Conservation (phyloP, 2,797 vertebrate genomes). For the Poliocrania exsul region DNA sequence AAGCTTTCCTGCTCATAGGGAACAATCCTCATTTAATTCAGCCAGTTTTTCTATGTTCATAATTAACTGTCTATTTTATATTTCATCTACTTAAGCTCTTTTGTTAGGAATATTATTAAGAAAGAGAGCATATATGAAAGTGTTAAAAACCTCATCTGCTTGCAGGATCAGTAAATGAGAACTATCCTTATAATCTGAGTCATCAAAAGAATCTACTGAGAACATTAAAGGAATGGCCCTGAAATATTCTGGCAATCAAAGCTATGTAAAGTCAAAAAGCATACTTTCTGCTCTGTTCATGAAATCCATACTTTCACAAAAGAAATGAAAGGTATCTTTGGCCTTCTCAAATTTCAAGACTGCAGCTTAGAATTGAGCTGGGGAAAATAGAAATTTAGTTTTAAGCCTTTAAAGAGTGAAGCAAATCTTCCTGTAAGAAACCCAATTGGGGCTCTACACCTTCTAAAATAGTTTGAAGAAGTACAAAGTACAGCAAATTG, state of each 20-base stretch:
- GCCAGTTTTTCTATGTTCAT: slow-evolving; percentile 7
- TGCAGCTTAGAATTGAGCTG: not conserved
- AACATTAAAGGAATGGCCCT: slow-evolving; percentile 36
- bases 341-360: not conserved
- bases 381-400: not conserved
- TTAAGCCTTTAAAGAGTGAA: not conserved
- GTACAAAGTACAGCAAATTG: not conserved
- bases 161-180: slow-evolving; percentile 43
- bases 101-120: slow-evolving; percentile 17
- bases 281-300: not conserved
- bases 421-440: not conserved
- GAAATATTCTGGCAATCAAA: slow-evolving; percentile 27
- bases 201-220: slow-evolving; percentile 37
- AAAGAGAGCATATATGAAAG: slow-evolving; percentile 8
- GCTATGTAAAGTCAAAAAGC: not conserved
- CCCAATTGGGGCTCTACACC: not conserved
- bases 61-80: slow-evolving; percentile 57
- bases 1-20: slow-evolving; percentile 25
- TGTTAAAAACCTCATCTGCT: slow-evolving; percentile 14
- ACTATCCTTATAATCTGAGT: slow-evolving; percentile 39
- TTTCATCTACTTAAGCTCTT: slow-evolving; percentile 35
- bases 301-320: slow-evolving; percentile 1
- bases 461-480: not conserved
- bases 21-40: slow-evolving; percentile 53
- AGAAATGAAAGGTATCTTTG: not conserved